Conservation (phyloP, 2,797 vertebrate species). For the Lerista edwardsae region DNA sequence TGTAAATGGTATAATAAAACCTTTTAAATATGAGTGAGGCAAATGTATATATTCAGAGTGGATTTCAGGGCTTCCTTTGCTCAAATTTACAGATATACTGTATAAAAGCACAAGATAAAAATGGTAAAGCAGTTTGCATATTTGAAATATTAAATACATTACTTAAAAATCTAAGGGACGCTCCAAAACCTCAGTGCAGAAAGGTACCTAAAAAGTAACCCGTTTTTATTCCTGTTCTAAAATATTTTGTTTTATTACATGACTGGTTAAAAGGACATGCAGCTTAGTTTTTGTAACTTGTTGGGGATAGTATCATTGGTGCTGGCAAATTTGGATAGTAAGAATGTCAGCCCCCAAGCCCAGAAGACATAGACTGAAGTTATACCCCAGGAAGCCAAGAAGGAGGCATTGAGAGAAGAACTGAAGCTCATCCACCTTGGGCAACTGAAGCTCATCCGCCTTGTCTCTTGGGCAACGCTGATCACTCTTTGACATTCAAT, state of each 20-base stretch:
- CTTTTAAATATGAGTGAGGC: neutral
- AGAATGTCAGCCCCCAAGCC: neutral
- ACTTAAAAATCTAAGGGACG: neutral
- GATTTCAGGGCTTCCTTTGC: neutral
- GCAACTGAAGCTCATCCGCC: no score
- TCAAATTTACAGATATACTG: neutral
- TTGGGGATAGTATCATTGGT: neutral
- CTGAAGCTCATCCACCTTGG: neutral
- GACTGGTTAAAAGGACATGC: neutral
- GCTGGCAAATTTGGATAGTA: neutral
- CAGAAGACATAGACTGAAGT: neutral
- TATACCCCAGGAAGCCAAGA: neutral
- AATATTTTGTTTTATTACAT: neutral
- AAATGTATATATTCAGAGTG: neutral
- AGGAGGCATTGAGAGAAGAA: neutral
- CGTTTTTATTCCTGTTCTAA: constrained; percentile 1
- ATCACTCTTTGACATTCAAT: neutral
- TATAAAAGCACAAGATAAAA: neutral
- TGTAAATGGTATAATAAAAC: neutral
- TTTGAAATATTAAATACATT: neutral
- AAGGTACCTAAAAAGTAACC: neutral
- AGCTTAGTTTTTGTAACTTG: neutral
- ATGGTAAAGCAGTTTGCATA: neutral
- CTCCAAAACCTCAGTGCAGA: neutral
- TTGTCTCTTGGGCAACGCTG: neutral